Evolutionary conservation across 2,113 vertebrate genomes (phyloP), one percentile per base, ranked within the genome.

Genomic region (Hemichromis elongatus): DNA sequence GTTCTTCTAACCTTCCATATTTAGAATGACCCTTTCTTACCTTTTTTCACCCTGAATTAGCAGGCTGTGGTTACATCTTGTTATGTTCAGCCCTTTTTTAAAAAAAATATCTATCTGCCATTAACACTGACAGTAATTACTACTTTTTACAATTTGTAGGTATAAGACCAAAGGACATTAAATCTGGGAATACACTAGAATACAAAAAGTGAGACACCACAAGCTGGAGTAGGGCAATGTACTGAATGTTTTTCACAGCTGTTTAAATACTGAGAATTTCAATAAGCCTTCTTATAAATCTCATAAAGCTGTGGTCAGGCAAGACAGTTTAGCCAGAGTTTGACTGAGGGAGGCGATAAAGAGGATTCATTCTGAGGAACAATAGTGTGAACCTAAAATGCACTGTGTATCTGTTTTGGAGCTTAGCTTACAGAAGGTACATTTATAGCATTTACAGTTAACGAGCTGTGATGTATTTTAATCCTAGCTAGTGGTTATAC

Each of bases 311-410:
- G 18, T 81, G 68, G 83, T 91, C 79, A 61, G 79, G 50, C 55
- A n/a, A 47, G 54, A 85, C n/a, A 81, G 55, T 91, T 86, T 77
- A 85, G 21, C 81, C 7, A 2, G 47, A 86, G 33, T 91, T 86
- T 85, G 73, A 50, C 75, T 83, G 12, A 56, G 33, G 47, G 33
- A 79, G 18, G 75, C 78, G 30, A 88, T 78, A 80, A 88, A 79
- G 66, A 79, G 7, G 5, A 53, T 26, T 68, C 35, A 24, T 37
- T 78, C 56, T 84, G 40, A 82, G n/a, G 82, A 83, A 77, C 13
- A 19, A 47, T 40, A 78, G 50, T 28, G 1, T 7, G 16, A 80
- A 35, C 6, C 28, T 66, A 26, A 33, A 54, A 42, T 21, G 9
- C 18, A 84, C 37, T 54, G 45, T 53, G 68, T 42, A 68, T n/a